These are phyloP conservation scores for Petrophora chlorosata DNA, from an alignment of 2,888 invertebrate genomes.

Conservation along the genomic window DNA sequence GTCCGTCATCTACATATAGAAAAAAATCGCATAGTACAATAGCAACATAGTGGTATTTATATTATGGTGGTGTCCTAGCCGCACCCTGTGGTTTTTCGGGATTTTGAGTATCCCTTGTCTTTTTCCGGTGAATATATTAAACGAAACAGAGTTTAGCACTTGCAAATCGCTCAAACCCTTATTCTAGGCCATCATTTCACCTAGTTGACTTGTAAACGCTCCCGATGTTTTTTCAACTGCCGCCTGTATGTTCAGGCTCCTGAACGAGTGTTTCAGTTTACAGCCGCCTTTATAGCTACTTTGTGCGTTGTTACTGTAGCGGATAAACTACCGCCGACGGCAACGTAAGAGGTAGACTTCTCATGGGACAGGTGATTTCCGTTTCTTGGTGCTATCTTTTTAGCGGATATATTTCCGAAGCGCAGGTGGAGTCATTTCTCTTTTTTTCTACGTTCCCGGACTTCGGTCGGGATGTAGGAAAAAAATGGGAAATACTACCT, in stretches of 20 bases:
- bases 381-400: neutral
- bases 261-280: slow-evolving; percentile 74
- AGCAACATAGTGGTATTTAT: too few relatives aligned
- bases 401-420: too few relatives aligned
- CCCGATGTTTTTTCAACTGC: slow-evolving; percentile 73
- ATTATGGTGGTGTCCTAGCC: too few relatives aligned
- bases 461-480: too few relatives aligned
- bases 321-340: slow-evolving; percentile 38
- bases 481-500: too few relatives aligned
- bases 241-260: slow-evolving; percentile 65
- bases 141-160: neutral
- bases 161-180: slow-evolving; percentile 27
- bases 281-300: slow-evolving; percentile 60
- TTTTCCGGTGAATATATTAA: too few relatives aligned
- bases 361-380: neutral
- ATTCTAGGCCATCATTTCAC: slow-evolving; percentile 32
- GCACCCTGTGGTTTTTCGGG: too few relatives aligned
- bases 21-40: too few relatives aligned
- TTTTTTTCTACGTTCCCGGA: too few relatives aligned
- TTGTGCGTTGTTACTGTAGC: slow-evolving; percentile 49
- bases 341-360: slow-evolving; percentile 22
- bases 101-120: too few relatives aligned
- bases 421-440: too few relatives aligned
- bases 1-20: slow-evolving; percentile 80
- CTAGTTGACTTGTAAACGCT: slow-evolving; percentile 69